These are phyloP conservation scores for Heteromyza rotundicornis DNA, from an alignment of 2,888 invertebrate species.

Conservation along the genomic window DNA sequence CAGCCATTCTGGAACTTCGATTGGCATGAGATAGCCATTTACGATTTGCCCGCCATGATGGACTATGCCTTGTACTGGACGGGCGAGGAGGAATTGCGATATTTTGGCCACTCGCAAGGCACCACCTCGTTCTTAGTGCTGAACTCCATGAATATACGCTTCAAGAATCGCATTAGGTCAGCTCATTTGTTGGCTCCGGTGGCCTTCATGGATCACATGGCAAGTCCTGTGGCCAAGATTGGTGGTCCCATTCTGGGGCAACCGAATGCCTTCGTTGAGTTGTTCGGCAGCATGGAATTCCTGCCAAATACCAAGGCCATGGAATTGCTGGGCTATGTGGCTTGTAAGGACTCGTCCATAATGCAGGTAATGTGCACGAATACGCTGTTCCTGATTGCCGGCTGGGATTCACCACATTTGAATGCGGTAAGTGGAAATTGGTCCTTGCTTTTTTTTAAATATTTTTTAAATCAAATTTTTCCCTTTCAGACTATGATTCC, in stretches of 20 bases:
- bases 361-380: slow-evolving; percentile 41
- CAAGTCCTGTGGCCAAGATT: slow-evolving; percentile 64
- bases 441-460: too few species aligned
- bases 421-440: slow-evolving; percentile 29
- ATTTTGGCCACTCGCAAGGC: slow-evolving; percentile 51
- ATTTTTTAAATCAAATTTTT: too few species aligned
- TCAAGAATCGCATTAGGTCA: slow-evolving; percentile 43
- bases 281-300: slow-evolving; percentile 50
- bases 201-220: slow-evolving; percentile 47
- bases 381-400: slow-evolving; percentile 40
- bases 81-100: slow-evolving; percentile 34
- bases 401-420: slow-evolving; percentile 45
- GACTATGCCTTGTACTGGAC: slow-evolving; percentile 42
- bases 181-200: slow-evolving; percentile 51
- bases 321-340: slow-evolving; percentile 40
- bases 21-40: slow-evolving; percentile 51
- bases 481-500: slow-evolving; percentile 41
- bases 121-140: slow-evolving; percentile 47
- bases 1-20: slow-evolving; percentile 50
- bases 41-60: slow-evolving; percentile 51
- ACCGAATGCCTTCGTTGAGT: slow-evolving; percentile 43
- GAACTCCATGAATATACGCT: slow-evolving; percentile 37
- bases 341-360: slow-evolving; percentile 37
- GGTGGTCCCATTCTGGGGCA: slow-evolving; percentile 65
- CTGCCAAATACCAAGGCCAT: slow-evolving; percentile 40